Percentiles rank a stretch among this genome's conserved stretches.
These are phyloP conservation scores for Oreonectes daqikongensis DNA, from an alignment of 2,797 vertebrate species.

Conservation along the genomic window DNA sequence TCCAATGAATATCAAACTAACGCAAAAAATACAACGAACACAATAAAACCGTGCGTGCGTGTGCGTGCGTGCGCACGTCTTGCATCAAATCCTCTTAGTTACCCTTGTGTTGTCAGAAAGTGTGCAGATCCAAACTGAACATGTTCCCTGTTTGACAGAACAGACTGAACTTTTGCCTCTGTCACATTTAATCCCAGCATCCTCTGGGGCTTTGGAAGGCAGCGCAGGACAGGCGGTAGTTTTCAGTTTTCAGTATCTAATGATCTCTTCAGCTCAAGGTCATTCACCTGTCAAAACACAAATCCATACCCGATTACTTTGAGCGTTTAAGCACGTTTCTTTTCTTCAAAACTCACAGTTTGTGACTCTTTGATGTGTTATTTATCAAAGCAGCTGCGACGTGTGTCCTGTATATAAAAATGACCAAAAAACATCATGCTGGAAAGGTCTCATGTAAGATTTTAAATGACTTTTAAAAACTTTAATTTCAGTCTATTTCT, in stretches of 20 bases:
- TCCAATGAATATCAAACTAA: no score
- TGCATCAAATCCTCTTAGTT: background rate
- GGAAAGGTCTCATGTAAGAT: no score
- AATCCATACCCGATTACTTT: conserved; percentile 4
- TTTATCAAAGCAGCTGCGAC: background rate
- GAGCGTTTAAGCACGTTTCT: background rate
- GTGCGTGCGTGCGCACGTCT: background rate
- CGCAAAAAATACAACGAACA: no score
- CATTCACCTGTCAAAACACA: conserved; percentile 34
- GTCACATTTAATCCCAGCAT: conserved; percentile 33
- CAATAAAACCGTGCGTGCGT: no score
- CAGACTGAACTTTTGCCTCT: conserved; percentile 28
- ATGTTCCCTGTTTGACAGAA: conserved; percentile 27
- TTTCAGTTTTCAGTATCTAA: conserved; percentile 33
- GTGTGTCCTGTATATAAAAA: no score
- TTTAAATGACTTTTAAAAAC: background rate
- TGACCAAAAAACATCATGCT: no score
- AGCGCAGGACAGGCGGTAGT: conserved; percentile 24
- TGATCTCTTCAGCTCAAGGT: conserved; percentile 33
- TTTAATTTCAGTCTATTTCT: background rate
- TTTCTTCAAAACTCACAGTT: background rate
- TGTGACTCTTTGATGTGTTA: background rate
- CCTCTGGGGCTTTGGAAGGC: conserved; percentile 29
- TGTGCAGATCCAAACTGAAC: conserved; percentile 6
- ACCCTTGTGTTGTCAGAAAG: conserved; percentile 5